These are phyloP conservation scores for Perca schrenkii DNA, from an alignment of 2,113 vertebrate species.

Conservation along the genomic window DNA sequence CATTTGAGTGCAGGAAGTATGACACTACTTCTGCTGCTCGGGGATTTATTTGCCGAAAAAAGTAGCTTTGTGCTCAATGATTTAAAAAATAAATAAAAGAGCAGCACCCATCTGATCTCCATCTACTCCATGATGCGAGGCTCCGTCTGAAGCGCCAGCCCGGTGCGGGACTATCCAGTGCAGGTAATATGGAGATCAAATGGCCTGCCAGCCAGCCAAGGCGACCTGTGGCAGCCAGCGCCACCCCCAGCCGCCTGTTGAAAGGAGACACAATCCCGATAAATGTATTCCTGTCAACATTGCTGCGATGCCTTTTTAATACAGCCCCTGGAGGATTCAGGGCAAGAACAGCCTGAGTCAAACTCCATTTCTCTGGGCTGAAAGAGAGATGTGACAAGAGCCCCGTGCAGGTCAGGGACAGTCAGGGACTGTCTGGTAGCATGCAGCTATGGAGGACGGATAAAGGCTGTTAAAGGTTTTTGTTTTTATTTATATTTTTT, in stretches of 20 bases:
- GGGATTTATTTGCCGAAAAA: slow-evolving; percentile 25
- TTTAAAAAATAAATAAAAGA: slow-evolving; percentile 21
- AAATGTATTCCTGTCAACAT: slow-evolving; percentile 87
- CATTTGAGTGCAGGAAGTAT: slow-evolving; percentile 14
- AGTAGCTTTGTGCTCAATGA: neutral
- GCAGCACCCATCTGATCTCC: slow-evolving; percentile 17
- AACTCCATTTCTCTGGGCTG: slow-evolving; percentile 80
- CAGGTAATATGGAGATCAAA: slow-evolving; percentile 76
- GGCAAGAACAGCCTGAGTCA: slow-evolving; percentile 79
- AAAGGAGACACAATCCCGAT: slow-evolving; percentile 85
- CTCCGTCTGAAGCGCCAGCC: slow-evolving; percentile 51
- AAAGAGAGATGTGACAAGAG: slow-evolving; percentile 77
- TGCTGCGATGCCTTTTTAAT: slow-evolving; percentile 84
- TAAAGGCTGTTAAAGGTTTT: slow-evolving; percentile 26
- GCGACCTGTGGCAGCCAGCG: slow-evolving; percentile 74
- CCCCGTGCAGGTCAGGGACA: slow-evolving; percentile 63
- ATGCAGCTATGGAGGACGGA: slow-evolving; percentile 2
- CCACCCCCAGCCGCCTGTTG: slow-evolving; percentile 78
- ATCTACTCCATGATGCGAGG: neutral
- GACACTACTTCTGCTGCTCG: slow-evolving; percentile 30
- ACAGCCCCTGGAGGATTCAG: slow-evolving; percentile 77
- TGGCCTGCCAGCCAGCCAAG: slow-evolving; percentile 63
- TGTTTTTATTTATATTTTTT: slow-evolving; percentile 14
- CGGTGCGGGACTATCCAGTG: slow-evolving; percentile 43
- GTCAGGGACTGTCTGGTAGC: slow-evolving; percentile 46